Evolutionary conservation across 2,113 vertebrate species (phyloP), one percentile per base, ranked within the genome.

Genomic region (Podiceps cristatus): DNA sequence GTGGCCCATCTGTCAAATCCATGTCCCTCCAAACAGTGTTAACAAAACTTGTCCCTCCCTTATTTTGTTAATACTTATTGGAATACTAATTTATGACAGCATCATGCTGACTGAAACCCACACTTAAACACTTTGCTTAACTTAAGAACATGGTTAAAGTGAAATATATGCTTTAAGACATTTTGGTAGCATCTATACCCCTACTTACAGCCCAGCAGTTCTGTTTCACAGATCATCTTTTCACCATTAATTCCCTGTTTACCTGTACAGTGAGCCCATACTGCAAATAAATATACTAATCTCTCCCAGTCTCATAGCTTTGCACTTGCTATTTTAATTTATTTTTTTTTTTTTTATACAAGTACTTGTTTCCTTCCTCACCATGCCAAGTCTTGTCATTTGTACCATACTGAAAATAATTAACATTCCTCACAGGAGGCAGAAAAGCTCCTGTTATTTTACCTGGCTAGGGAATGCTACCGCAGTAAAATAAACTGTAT

Each of bases 321-420:
- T 73, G 17, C 35, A 50, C 20, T 84, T 75, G 50, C 13, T 86
- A 27, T 74, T 92, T 80, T 15, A 22, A 13, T n/a, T n/a, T n/a
- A n/a, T n/a, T n/a, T n/a, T n/a, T 33, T 31, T 62, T 92, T 66
- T 63, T 85, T 73, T 76, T 42, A 8, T 27, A 49, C 22, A 92
- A 88, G 27, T 66, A 73, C 42, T 90, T 52, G 18, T 74, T 90
- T 82, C 22, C n/a, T 55, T 83, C 59, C 23, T 87, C 37, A 50
- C 55, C 52, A 33, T 69, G 73, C 47, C 62, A 84, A 91, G 55
- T 53, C 44, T 86, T 96, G 50, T 91, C 68, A 92, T 95, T 96
- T 96, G 84, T 94, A 91, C 66, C n/a, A 47, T 63, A 37, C 29
- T 86, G 37, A 73, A 96, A 95, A 93, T 86, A 64, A 90, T 93